A percentile compares a stretch with the other conserved stretches of the same genome.
These are phyloP conservation scores for Electrona antarctica DNA, from an alignment of 2,113 vertebrate genomes.

Conservation along the genomic window DNA sequence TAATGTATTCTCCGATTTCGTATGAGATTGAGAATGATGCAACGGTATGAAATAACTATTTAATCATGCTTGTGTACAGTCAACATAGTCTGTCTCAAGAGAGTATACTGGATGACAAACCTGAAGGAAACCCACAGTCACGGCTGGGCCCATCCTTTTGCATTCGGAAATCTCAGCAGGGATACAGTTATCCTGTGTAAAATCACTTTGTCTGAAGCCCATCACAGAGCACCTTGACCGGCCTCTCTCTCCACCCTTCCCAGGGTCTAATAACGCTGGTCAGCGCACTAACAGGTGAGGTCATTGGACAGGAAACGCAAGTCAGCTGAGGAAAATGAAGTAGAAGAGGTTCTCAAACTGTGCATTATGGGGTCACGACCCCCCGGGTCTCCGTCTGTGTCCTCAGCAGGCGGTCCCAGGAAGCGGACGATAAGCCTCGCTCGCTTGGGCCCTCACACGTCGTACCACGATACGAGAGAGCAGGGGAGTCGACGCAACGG, in stretches of 20 bases:
- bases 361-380: neutral
- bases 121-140: neutral
- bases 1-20: too few species aligned
- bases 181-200: conserved; percentile 21
- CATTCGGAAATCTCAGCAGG: conserved; percentile 35
- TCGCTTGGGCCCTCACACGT: conserved; percentile 30
- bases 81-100: too few species aligned
- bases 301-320: conserved; percentile 43
- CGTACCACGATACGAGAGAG: neutral
- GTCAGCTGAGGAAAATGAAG: conserved; percentile 46
- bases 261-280: conserved; percentile 34
- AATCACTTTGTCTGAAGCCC: conserved; percentile 11
- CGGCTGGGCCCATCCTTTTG: conserved; percentile 9
- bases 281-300: conserved; percentile 41
- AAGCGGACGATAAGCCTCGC: conserved; percentile 25
- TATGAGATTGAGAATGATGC: too few species aligned
- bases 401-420: conserved; percentile 30
- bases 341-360: neutral
- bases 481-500: neutral
- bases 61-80: neutral
- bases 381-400: neutral
- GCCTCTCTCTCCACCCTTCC: conserved; percentile 32
- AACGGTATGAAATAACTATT: too few species aligned
- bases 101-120: neutral
- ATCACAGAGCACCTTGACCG: conserved; percentile 1